Conservation (phyloP, 2,888 invertebrate species). For the Drosophila cognata region DNA sequence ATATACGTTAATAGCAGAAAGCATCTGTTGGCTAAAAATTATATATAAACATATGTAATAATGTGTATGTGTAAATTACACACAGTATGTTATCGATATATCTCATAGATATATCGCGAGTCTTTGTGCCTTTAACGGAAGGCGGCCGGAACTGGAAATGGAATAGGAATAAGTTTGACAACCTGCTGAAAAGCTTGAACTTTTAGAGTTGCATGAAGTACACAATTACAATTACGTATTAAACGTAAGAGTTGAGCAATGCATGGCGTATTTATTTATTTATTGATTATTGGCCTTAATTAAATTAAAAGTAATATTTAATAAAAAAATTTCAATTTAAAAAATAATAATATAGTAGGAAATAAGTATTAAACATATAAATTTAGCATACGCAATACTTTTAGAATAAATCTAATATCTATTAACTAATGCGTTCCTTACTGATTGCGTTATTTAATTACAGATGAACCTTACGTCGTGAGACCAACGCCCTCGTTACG, state of each 20-base stretch:
- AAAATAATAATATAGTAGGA: neutral
- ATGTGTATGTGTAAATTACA: neutral
- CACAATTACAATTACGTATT: neutral
- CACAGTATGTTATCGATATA: neutral
- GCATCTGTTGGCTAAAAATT: neutral
- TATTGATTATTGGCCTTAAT: neutral
- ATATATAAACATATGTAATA: neutral
- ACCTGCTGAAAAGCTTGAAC: neutral
- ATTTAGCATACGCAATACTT: too few relatives aligned
- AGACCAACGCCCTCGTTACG: slow-evolving; percentile 81
- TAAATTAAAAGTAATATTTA: neutral
- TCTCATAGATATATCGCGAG: neutral
- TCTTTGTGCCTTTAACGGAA: too few relatives aligned
- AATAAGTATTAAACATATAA: too few relatives aligned
- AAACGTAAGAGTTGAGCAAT: neutral
- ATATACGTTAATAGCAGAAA: neutral
- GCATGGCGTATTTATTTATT: neutral
- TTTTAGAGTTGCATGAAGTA: neutral
- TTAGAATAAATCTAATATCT: neutral
- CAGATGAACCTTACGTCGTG: slow-evolving; percentile 76
- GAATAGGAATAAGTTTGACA: neutral
- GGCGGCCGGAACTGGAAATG: neutral
- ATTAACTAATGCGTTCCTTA: neutral
- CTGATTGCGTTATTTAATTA: slow-evolving; percentile 13
- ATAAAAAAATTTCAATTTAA: neutral